Evolutionary conservation across 2,888 invertebrate genomes (phyloP).

Genomic region (Prionchulus punctatus): DNA sequence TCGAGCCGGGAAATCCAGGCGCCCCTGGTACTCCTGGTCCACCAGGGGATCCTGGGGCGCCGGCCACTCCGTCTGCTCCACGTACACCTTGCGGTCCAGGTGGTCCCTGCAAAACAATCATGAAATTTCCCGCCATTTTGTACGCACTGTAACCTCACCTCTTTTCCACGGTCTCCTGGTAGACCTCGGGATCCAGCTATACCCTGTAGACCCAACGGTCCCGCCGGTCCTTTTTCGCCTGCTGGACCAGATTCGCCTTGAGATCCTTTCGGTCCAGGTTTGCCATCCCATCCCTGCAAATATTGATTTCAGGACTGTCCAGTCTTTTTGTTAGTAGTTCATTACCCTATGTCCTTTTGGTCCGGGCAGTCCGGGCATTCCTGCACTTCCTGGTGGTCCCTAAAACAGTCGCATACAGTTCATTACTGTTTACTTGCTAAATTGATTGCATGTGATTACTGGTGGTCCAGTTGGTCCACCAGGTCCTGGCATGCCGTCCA

Average conservation of each 20-base stretch:
- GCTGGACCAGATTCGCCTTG: background rate
- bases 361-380: background rate
- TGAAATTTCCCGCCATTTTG: too few relatives aligned
- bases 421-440: background rate
- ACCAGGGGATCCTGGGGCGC: background rate
- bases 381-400: background rate
- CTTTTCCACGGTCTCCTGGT: background rate
- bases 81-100: background rate
- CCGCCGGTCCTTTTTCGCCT: background rate
- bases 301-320: background rate
- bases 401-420: background rate
- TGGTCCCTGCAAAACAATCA: too few relatives aligned
- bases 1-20: conserved; percentile 3
- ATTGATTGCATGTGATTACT: conserved; percentile 1
- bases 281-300: background rate
- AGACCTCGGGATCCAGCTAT: background rate
- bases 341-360: background rate
- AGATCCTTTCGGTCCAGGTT: background rate
- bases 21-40: background rate
- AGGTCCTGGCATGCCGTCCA: conserved; percentile 50
- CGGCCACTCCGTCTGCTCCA: background rate
- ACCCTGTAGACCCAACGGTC: background rate
- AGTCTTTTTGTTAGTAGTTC: background rate
- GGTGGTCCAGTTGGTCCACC: conserved; percentile 51
- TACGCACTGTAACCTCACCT: too few relatives aligned